Evolutionary conservation across 2,113 vertebrate genomes (phyloP), one percentile per base, ranked within the genome.

Genomic region (Coregonus clupeaformis): DNA sequence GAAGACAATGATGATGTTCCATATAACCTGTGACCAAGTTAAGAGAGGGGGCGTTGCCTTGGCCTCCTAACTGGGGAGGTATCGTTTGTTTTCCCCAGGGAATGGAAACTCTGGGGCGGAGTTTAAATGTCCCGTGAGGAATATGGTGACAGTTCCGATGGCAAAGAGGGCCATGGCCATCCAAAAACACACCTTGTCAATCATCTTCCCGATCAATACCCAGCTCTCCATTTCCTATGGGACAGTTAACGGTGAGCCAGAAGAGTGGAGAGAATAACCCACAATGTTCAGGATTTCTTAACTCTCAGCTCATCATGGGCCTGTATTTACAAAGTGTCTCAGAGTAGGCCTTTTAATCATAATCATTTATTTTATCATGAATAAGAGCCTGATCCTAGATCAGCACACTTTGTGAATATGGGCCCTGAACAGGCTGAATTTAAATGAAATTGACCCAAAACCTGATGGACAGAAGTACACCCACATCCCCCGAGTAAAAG

Each of bases 101-200:
- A 95, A 96, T 36, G 95, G 95, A 65, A 91, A 87, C 0, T 92
- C 88, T 0, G 96, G 96, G 2, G 87, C 95, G 24, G 60, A 80
- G 86, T 97, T 97, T 80, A 94, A 91, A 75, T 96, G 94, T 62
- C 95, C 96, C 5, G 89, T 94, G 1, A 95, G 89, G 85, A 97
- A 97, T 88, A 97, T 97, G 69, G 91, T 80, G 57, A 94, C 85
- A 0, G 95, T 96, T 27, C 96, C 96, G 0, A 94, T 36, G 32
- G 91, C 82, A 83, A 97, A 97, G 30, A 97, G 95, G 18, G 92
- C 79, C 4, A 96, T 82, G 32, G 95, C 95, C 0, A 85, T 93
- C 94, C 96, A 97, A 88, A 97, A 97, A 80, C 95, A 97, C 73
- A 96, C 68, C 71, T 94, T 94, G 90, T 97, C 96, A 0, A 97